Evolutionary conservation across 2,113 vertebrate genomes (phyloP), one percentile per base, ranked within the genome.

Genomic region (Herpailurus yagouaroundi): DNA sequence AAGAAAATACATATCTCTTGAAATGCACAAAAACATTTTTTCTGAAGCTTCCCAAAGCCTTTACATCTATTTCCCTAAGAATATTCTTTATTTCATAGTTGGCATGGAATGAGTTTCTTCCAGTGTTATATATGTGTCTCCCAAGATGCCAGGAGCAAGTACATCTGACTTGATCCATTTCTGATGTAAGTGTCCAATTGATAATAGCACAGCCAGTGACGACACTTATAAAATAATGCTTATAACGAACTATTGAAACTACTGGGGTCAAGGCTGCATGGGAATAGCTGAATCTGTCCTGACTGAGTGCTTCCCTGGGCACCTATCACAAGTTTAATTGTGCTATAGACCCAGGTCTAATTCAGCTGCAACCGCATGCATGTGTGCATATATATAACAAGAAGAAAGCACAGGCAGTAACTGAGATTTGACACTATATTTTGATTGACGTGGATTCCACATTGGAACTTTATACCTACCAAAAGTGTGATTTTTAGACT

Each of bases 1-100:
- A 97, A 89, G 38, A 52, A 98, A 98, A 94, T n/a, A 0, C 15
- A 0, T 92, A 84, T 91, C 71, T 96, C 73, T 38, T 89, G 66
- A 33, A 98, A 97, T 52, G 7, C 3, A 92, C 19, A 4, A 50
- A 87, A 96, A 74, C 31, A 11, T 88, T 83, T 96, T 94, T 77
- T 50, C 69, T 63, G 23, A 57, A 92, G 31, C 74, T 94, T 93
- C n/a, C n/a, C n/a, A 63, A 77, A 81, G 18, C 7, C 68, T 94
- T 93, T 76, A 11, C 38, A 94, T 92, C 36, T 84, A 14, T 94
- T 95, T 93, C 36, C 90, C 68, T 45, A n/a, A 89, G 92, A 97
- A 55, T 83, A 81, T 76, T 84, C 5, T 57, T 87, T 89, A 77
- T 85, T 96, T 95, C 57, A 79, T 29, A 95, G 50, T 80, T 33